Percentiles rank a stretch among this genome's conserved stretches.
Conservation (phyloP, 2,113 vertebrate genomes). For the Corythaixoides concolor region DNA sequence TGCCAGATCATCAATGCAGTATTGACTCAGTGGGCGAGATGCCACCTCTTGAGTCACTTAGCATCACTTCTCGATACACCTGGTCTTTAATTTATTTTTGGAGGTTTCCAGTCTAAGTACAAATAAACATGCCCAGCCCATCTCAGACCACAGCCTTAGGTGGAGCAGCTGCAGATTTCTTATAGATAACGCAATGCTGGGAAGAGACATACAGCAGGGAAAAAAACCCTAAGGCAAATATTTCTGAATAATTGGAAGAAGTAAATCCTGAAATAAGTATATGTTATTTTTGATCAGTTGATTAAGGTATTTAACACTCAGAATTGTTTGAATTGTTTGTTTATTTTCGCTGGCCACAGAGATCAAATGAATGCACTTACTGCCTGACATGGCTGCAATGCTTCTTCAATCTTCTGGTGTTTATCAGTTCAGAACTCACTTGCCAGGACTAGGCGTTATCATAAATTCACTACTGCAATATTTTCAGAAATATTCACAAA, state of each 20-base stretch:
- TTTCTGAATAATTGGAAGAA: background rate
- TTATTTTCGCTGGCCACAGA: background rate
- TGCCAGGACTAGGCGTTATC: background rate
- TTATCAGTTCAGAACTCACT: background rate
- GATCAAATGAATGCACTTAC: background rate
- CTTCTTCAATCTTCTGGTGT: background rate
- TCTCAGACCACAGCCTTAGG: constrained; percentile 23
- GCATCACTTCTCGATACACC: constrained; percentile 25
- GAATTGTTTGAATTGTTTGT: background rate
- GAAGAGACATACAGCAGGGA: background rate
- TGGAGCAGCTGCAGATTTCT: constrained; percentile 7
- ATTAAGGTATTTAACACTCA: background rate
- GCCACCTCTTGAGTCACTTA: constrained; percentile 55
- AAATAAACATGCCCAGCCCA: constrained; percentile 60
- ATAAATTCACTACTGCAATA: background rate
- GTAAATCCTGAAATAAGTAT: background rate
- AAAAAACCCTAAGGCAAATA: background rate
- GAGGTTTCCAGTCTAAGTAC: constrained; percentile 35
- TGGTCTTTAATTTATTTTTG: constrained; percentile 50
- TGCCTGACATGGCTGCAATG: background rate
- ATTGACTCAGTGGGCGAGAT: constrained; percentile 1
- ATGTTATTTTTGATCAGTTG: background rate
- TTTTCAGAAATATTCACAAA: background rate
- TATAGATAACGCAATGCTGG: background rate
- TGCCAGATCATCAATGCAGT: background rate